Evolutionary conservation across 2,797 vertebrate species (phyloP).

Genomic region (Ptychadena robeensis): DNA sequence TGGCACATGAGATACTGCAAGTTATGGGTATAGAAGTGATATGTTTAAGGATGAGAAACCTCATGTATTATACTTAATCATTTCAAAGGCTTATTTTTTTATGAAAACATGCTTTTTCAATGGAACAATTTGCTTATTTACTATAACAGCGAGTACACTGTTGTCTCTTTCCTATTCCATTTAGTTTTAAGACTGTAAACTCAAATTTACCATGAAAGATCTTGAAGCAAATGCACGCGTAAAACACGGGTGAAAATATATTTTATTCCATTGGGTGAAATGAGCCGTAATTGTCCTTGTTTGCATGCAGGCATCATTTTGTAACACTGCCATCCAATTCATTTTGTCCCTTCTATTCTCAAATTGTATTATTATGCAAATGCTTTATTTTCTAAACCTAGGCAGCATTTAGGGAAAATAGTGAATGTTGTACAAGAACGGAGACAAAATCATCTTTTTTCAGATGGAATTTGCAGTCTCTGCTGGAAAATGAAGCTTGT

Average conservation of each 20-base stretch:
- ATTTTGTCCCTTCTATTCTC: not conserved
- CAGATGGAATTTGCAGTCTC: not conserved
- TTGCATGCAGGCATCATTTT: not conserved
- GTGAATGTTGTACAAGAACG: not conserved
- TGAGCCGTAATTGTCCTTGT: slow-evolving; percentile 30
- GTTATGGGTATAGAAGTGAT: too few relatives aligned
- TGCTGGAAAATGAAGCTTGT: not conserved
- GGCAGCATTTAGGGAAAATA: not conserved
- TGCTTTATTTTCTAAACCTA: slow-evolving; percentile 8
- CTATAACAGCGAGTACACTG: not conserved
- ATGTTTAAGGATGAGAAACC: too few relatives aligned
- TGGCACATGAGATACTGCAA: too few relatives aligned
- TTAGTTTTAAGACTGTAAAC: not conserved
- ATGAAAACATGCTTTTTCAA: not conserved
- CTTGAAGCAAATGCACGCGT: not conserved
- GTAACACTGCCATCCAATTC: slow-evolving; percentile 1
- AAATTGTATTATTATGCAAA: slow-evolving; percentile 30
- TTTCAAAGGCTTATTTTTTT: not conserved
- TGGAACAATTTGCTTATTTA: not conserved
- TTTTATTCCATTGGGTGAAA: not conserved
- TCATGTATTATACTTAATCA: not conserved
- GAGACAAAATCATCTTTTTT: not conserved
- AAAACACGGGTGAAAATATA: slow-evolving; percentile 7
- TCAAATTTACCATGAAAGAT: not conserved
- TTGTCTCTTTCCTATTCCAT: not conserved